These are phyloP conservation scores for Adelognathus sp. DNA, from an alignment of 2,888 invertebrate species.

Conservation along the genomic window DNA sequence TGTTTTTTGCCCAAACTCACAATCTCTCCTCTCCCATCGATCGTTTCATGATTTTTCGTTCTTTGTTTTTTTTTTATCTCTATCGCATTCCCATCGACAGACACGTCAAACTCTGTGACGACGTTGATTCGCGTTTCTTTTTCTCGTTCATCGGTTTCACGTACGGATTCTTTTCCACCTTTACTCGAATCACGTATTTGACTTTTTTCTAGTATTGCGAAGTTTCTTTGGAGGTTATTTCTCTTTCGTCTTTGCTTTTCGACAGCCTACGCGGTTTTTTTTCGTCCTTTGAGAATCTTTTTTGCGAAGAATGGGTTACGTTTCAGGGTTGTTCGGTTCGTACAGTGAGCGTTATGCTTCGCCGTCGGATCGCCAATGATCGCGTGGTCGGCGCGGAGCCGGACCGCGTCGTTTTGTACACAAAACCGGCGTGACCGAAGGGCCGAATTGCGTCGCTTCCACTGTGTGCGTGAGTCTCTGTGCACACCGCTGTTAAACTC, in stretches of 20 bases:
- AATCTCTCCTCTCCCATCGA: too few species aligned
- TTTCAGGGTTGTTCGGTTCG: background rate
- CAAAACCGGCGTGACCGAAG: conserved; percentile 6
- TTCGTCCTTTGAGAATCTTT: background rate
- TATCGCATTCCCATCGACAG: conserved; percentile 15
- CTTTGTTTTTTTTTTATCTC: background rate
- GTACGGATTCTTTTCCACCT: background rate
- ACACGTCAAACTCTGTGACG: background rate
- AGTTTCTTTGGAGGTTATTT: background rate
- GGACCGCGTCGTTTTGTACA: background rate
- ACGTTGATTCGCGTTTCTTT: background rate
- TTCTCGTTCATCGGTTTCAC: conserved; percentile 14
- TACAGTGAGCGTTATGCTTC: background rate
- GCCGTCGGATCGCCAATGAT: conserved; percentile 19
- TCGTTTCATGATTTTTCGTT: too few species aligned
- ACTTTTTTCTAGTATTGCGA: background rate
- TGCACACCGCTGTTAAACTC: conserved; percentile 19
- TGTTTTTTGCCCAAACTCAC: conserved; percentile 15
- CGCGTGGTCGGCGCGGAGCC: background rate
- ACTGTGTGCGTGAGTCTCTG: background rate
- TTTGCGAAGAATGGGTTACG: background rate
- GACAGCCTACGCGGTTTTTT: background rate
- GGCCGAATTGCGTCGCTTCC: background rate
- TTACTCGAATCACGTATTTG: background rate
- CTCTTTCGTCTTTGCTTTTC: background rate